Evolutionary conservation across 1,140 invertebrate species (phyloP).

Genomic region (Apocrypta bakeri): DNA sequence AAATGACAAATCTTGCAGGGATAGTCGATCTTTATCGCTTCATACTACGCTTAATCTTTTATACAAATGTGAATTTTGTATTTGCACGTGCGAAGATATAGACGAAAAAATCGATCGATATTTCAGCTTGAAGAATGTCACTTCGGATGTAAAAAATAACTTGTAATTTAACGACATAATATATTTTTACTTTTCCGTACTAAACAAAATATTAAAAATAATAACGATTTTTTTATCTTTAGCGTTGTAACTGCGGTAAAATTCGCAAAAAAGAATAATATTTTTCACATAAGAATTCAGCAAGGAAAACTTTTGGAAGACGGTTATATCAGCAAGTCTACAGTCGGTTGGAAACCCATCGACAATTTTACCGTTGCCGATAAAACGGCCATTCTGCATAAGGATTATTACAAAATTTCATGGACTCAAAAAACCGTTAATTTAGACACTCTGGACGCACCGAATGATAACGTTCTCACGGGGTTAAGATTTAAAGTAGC

Average conservation of each 20-base stretch:
- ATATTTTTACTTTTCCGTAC: too few relatives aligned
- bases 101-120: not conserved
- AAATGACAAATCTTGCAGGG: not conserved
- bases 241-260: not conserved
- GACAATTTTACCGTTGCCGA: not conserved
- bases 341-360: not conserved
- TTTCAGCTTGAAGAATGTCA: not conserved
- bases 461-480: not conserved
- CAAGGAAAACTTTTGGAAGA: not conserved
- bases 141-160: not conserved
- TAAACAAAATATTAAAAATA: not conserved
- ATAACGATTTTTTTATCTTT: not conserved
- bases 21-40: not conserved
- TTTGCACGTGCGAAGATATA: not conserved
- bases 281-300: slow-evolving; percentile 14
- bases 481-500: not conserved
- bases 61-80: not conserved
- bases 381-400: not conserved
- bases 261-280: not conserved
- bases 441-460: not conserved
- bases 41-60: not conserved
- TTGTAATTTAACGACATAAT: not conserved
- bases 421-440: not conserved
- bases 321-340: not conserved
- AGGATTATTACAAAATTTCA: not conserved